These are phyloP conservation scores for Atopsyche davidsoni DNA, from an alignment of 1,140 invertebrate species.

Conservation along the genomic window DNA sequence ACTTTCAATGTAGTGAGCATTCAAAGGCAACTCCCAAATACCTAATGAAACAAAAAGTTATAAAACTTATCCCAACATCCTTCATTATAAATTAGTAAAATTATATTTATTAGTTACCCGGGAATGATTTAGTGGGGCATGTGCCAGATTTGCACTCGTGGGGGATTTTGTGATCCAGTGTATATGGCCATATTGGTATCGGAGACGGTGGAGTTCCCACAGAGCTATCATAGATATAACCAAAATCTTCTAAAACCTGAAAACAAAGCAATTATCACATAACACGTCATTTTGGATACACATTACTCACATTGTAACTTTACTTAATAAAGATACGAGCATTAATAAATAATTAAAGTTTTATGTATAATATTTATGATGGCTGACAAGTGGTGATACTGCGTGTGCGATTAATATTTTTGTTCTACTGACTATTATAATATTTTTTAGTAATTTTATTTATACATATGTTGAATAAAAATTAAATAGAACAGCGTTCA, in stretches of 20 bases:
- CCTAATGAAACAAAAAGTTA: slow-evolving; percentile 46
- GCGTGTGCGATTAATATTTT: too few relatives aligned
- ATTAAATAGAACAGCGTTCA: too few relatives aligned
- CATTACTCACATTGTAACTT: neutral
- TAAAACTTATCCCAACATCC: too few relatives aligned
- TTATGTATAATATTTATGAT: too few relatives aligned
- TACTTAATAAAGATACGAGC: too few relatives aligned
- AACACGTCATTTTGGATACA: neutral
- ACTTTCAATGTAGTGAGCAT: slow-evolving; percentile 82
- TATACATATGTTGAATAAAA: too few relatives aligned
- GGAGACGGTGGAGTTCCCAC: slow-evolving; percentile 76
- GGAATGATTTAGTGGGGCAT: slow-evolving; percentile 85
- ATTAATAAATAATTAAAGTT: too few relatives aligned
- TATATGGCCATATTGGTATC: slow-evolving; percentile 91
- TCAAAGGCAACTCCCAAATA: slow-evolving; percentile 91
- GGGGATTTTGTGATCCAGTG: slow-evolving; percentile 84
- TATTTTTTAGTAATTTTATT: too few relatives aligned
- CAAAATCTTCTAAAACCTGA: slow-evolving; percentile 81
- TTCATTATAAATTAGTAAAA: too few relatives aligned
- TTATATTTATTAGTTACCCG: slow-evolving; percentile 61
- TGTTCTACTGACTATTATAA: too few relatives aligned
- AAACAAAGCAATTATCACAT: slow-evolving; percentile 5
- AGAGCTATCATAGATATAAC: slow-evolving; percentile 88
- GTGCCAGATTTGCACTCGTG: slow-evolving; percentile 89
- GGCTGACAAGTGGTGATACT: too few relatives aligned